A percentile compares a stretch with the other conserved stretches of the same genome.
phyloP scores from a whole-genome alignment of 2,888 invertebrate species.

The Omphaloscelis lunosa region DNA sequence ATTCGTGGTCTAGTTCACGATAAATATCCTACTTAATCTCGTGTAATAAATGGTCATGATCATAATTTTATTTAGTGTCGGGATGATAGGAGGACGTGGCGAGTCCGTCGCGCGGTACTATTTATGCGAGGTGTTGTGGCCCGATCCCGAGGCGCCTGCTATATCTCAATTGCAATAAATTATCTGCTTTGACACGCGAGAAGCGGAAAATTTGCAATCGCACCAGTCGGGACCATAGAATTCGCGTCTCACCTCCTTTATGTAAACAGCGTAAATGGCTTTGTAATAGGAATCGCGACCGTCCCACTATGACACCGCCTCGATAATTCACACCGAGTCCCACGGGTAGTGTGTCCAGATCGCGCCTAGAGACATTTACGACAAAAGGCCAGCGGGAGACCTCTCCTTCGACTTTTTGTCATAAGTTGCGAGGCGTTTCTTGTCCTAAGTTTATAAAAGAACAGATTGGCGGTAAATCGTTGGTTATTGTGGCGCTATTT shows the following conservation, averaged over 20 bases:
- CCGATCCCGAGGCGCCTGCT: conserved; percentile 82
- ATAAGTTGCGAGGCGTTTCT: conserved; percentile 88
- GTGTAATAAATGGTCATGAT: conserved; percentile 81
- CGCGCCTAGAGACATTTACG: conserved; percentile 81
- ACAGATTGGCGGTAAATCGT: conserved; percentile 90
- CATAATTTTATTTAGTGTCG: conserved; percentile 84
- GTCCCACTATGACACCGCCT: conserved; percentile 83
- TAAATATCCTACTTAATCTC: conserved; percentile 74
- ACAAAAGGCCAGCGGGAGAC: conserved; percentile 89
- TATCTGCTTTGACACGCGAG: conserved; percentile 87
- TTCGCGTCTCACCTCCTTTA: conserved; percentile 82
- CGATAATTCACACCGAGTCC: conserved; percentile 86
- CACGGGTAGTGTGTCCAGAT: conserved; percentile 88
- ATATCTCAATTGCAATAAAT: conserved; percentile 89
- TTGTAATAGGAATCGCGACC: conserved; percentile 86
- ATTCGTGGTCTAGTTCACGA: conserved; percentile 65
- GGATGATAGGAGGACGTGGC: conserved; percentile 79
- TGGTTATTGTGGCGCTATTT: conserved; percentile 87
- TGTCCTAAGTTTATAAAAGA: conserved; percentile 85
- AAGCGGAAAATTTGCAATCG: conserved; percentile 88
- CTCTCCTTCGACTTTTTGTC: conserved; percentile 88
- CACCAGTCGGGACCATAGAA: conserved; percentile 76
- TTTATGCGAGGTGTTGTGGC: conserved; percentile 84
- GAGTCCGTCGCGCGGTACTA: conserved; percentile 78
- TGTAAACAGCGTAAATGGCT: conserved; percentile 88